Evolutionary conservation across 23 tunicate genomes (phyloP).

Genomic region (Ciona savignyi): DNA sequence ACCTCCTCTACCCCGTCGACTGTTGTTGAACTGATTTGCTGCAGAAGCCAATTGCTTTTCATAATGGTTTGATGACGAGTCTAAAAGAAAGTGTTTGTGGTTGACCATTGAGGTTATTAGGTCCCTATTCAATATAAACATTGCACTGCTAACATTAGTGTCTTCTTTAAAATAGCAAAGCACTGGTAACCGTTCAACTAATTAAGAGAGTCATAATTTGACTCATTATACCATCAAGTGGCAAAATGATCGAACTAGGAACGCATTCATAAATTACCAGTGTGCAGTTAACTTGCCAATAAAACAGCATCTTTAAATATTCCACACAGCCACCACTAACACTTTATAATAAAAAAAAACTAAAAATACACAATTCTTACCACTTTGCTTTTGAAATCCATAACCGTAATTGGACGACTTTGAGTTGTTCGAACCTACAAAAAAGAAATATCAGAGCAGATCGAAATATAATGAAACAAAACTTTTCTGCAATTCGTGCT

Average conservation of each 20-base stretch:
- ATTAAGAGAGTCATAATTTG: too few relatives aligned
- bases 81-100: neutral
- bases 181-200: too few relatives aligned
- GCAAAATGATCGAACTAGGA: too few relatives aligned
- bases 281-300: too few relatives aligned
- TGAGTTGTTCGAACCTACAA: neutral
- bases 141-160: too few relatives aligned
- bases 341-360: too few relatives aligned
- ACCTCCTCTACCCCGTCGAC: slow-evolving; percentile 18
- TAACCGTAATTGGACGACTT: neutral
- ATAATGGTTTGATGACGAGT: slow-evolving; percentile 6
- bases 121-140: neutral
- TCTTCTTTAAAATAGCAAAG: too few relatives aligned
- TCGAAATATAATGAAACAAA: neutral
- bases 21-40: slow-evolving; percentile 57
- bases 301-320: too few relatives aligned
- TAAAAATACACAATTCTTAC: neutral
- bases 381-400: neutral
- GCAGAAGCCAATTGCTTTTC: slow-evolving; percentile 65
- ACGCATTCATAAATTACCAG: too few relatives aligned
- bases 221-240: too few relatives aligned
- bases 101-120: neutral
- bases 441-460: neutral
- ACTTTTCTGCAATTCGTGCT: neutral
- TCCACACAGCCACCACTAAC: too few relatives aligned